Base-by-base conservation (phyloP, 53 echinoderm and acorn worm genomes). In the Apostichopus leukothele region DNA sequence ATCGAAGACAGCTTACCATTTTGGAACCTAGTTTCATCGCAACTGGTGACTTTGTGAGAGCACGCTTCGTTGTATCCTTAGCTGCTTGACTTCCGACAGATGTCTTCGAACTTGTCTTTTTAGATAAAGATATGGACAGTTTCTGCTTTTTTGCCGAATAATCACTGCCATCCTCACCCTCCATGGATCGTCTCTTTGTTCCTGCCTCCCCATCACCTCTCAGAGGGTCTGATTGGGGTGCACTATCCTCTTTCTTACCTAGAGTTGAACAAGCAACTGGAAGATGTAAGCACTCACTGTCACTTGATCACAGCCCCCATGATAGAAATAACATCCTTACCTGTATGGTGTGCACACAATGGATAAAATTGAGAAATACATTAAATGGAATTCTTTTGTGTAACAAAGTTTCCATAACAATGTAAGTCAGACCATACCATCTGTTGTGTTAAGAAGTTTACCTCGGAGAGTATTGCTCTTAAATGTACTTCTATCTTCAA, bases 211-310 rank as follows among this genome's bases (percentile, higher is more conserved):
- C 81, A 55, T 81, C 81, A 50, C 81, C 81, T 59, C 81, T 81
- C 81, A 81, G 59, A 81, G 81, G 81, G 81, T 81, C 81, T 81
- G 81, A 20, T 16, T 50, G 60, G 19, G 81, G 81, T 9, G 53
- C 55, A 81, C 55, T 54, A 59, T 81, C 81, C 54, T 81, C 81
- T 55, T 59, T 81, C 54, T 55, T 59, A 81, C 81, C 81, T 81
- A 81, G 59, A 81, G 81, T 81, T 81, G 81, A 81, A 81, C 81
- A 81, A 81, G 81, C 81, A 81, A 81, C 81, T 81, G 81, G 81
- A 81, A 81, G 81, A 81, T 81, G 81, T 81, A 81, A 81, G 81
- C 81, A 81, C 81, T 81, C 81, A 81, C 81, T 81, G 81, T 81
- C 54, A 81, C 81, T 81, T 81, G 55, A 81, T 81, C 81, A 81